Evolutionary conservation across 2,888 invertebrate genomes (phyloP).

Genomic region (Tortricodes alternella): DNA sequence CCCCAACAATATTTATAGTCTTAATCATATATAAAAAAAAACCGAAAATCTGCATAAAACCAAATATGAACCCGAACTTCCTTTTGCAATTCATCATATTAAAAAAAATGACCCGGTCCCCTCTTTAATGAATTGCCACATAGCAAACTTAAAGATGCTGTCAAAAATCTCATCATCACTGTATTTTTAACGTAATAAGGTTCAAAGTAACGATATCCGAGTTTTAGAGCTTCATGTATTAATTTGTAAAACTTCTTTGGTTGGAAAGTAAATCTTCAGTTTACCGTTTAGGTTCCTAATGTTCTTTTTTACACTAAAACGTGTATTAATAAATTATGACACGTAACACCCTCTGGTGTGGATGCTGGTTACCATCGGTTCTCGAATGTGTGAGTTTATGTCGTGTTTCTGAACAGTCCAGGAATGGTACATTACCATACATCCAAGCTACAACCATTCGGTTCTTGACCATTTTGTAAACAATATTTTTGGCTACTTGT

Average conservation of each 20-base stretch:
- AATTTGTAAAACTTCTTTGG: not conserved
- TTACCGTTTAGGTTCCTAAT: conserved; percentile 29
- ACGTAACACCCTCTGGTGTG: conserved; percentile 19
- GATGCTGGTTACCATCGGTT: conserved; percentile 5
- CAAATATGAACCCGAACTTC: conserved; percentile 26
- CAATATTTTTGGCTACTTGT: no score
- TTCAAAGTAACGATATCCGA: not conserved
- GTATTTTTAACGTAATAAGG: not conserved
- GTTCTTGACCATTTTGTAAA: no score
- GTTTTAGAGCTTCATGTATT: not conserved
- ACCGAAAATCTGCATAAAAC: conserved; percentile 23
- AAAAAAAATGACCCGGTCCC: conserved; percentile 9
- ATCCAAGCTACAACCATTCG: no score
- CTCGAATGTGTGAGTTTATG: conserved; percentile 6
- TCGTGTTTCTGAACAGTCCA: no score
- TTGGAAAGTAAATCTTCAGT: conserved; percentile 23
- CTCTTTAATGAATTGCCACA: conserved; percentile 21
- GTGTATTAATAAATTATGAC: conserved; percentile 28
- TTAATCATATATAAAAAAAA: not conserved
- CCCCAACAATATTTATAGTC: not conserved
- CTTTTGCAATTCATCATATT: conserved; percentile 26
- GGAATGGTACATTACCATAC: no score
- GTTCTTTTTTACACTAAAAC: conserved; percentile 21
- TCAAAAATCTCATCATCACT: not conserved
- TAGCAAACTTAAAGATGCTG: not conserved